These are phyloP conservation scores for Sycophaga agraensis DNA, from an alignment of 1,140 invertebrate genomes.

Conservation along the genomic window DNA sequence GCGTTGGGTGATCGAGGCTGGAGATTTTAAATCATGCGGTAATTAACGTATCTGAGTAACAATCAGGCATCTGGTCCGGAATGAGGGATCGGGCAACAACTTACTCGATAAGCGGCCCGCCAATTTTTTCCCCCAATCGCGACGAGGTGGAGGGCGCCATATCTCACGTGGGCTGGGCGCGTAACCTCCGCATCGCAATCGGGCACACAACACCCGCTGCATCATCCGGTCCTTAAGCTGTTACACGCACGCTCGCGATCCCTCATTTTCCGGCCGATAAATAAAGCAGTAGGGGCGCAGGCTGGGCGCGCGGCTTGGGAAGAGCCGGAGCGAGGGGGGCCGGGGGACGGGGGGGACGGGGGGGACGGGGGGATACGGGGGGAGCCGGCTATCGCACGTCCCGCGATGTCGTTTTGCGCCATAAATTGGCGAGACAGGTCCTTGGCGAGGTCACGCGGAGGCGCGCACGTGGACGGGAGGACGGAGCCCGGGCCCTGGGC, in stretches of 20 bases:
- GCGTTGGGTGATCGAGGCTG: no score
- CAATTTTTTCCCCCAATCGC: conserved; percentile 2
- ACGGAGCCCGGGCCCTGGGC: neutral
- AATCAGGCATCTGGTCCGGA: no score
- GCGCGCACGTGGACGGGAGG: neutral
- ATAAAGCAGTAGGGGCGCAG: conserved; percentile 2
- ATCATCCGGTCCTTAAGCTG: neutral
- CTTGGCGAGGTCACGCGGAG: conserved; percentile 8
- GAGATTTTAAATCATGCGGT: no score
- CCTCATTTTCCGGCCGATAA: neutral
- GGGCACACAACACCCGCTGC: neutral
- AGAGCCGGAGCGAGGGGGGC: neutral
- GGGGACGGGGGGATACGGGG: no score
- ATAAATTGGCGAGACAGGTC: conserved; percentile 14
- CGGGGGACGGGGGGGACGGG: no score
- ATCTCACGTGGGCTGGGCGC: neutral
- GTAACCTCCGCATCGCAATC: neutral
- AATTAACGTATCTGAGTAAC: no score
- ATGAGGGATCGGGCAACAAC: conserved; percentile 4
- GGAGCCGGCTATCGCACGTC: neutral
- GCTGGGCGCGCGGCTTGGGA: no score
- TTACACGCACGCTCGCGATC: neutral
- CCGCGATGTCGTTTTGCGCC: conserved; percentile 7
- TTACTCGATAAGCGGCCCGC: neutral
- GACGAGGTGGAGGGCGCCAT: no score